Evolutionary conservation across 2,888 invertebrate species (phyloP), one percentile per base, ranked within the genome.

Genomic region (Gnatocerus cornutus): DNA sequence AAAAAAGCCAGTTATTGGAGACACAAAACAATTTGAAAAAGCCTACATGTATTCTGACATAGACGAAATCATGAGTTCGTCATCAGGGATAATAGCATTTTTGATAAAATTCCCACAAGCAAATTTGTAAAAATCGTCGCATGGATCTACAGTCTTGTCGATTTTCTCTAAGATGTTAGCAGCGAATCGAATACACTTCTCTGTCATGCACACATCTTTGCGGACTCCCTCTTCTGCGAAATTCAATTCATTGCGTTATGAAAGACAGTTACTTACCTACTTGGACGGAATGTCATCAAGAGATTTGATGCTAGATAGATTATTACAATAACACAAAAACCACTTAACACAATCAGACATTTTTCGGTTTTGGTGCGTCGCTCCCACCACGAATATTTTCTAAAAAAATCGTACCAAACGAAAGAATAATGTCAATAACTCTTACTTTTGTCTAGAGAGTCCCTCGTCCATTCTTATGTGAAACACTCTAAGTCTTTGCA

Each of bases 61-160:
- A 2, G 53, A 45, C 4, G 53, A 41, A 6, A 59, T 16, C 0
- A 0, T 3, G 0, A 41, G 21, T 43, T 63, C 12, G 33, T 63
- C 58, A 9, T 46, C 63, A 1, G 71, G 63, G 13, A 71, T 71
- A 7, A 52, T 45, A 3, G 63, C 16, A 8, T 55, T 67, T 56
- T 67, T 55, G 9, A 67, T 21, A 53, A 71, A 71, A 29, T 71
- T 71, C 0, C 93, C 93, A 77, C 93, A 93, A 0, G 92, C 88
- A 79, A 91, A 93, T 73, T 89, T 86, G 81, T 92, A 93, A 84
- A 93, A 93, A 79, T 93, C 91, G 73, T 92, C 91, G 78, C 93
- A 93, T 0, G 93, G 93, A 71, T 92, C 90, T 8, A 63, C 58
- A 4, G 37, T 55, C 6, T 48, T 10, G 46, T 71, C 71, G 14